phyloP scores from a whole-genome alignment of 2,888 invertebrate genomes.

The Hesperia comma region DNA sequence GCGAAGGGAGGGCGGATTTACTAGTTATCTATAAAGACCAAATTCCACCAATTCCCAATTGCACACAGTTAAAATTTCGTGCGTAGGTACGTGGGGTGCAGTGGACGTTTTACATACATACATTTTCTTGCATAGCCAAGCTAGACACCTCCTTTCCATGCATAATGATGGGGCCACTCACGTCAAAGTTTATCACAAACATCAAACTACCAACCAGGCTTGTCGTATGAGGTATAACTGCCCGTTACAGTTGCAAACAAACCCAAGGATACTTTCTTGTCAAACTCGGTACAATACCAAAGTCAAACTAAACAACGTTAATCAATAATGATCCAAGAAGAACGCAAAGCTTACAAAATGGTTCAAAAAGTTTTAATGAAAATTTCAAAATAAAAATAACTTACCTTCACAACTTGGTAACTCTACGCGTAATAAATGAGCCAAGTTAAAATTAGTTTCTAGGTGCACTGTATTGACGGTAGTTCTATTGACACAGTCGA shows the following conservation, averaged over 20 bases:
- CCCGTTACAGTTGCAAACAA: background rate
- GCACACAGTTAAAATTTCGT: too few relatives aligned
- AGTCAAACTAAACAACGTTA: constrained; percentile 11
- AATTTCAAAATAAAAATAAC: constrained; percentile 36
- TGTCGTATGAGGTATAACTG: too few relatives aligned
- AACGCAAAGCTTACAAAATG: constrained; percentile 29
- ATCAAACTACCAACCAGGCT: too few relatives aligned
- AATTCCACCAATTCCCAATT: too few relatives aligned
- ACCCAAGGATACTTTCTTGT: background rate
- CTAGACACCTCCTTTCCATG: too few relatives aligned
- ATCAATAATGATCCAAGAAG: constrained; percentile 10
- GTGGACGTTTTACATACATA: too few relatives aligned
- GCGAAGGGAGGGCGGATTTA: too few relatives aligned
- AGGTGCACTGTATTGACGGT: constrained; percentile 32
- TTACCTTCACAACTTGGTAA: constrained; percentile 38
- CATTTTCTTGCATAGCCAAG: too few relatives aligned
- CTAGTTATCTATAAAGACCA: too few relatives aligned
- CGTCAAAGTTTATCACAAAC: too few relatives aligned
- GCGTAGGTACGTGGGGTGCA: too few relatives aligned
- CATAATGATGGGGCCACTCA: too few relatives aligned
- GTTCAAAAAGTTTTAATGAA: constrained; percentile 34
- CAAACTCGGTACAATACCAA: constrained; percentile 4
- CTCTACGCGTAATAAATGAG: constrained; percentile 45
- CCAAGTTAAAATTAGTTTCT: constrained; percentile 46
- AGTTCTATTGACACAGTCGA: constrained; percentile 22